A percentile compares a stretch with the other conserved stretches of the same genome.
Evolutionary conservation across 2,797 vertebrate species (phyloP).

Genomic region (Stomatorhinus walkeri): DNA sequence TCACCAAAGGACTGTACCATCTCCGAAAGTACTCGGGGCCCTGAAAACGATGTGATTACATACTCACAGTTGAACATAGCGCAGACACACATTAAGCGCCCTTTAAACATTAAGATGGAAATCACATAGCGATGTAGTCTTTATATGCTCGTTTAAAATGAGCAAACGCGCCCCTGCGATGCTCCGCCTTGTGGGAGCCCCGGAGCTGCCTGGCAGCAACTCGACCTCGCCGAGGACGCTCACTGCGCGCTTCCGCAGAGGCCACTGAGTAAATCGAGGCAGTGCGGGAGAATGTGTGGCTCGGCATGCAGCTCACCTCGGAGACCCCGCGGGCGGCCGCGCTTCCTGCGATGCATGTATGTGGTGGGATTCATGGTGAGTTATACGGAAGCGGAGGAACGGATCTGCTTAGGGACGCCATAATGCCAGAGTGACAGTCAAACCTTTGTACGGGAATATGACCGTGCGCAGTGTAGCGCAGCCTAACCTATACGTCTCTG

Average conservation of each 20-base stretch:
- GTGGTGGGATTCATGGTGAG: conserved; percentile 74
- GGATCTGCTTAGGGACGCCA: neutral
- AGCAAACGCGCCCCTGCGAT: neutral
- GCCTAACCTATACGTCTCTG: neutral
- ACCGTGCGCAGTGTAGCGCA: neutral
- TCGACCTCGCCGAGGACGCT: neutral
- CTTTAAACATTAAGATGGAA: neutral
- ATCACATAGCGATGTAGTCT: neutral
- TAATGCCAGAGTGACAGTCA: neutral
- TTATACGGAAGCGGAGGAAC: conserved; percentile 21
- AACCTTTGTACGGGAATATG: neutral
- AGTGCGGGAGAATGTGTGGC: conserved; percentile 56
- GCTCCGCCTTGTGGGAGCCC: neutral
- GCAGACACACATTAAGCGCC: neutral
- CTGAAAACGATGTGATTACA: neutral
- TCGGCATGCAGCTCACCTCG: conserved; percentile 49
- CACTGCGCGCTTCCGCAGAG: conserved; percentile 46
- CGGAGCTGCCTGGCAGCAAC: no score
- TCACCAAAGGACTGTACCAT: conserved; percentile 11
- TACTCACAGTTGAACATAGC: neutral
- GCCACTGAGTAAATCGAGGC: conserved; percentile 31
- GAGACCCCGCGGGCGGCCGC: conserved; percentile 39
- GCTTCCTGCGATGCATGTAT: conserved; percentile 62
- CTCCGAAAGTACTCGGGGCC: neutral
- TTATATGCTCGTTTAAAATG: neutral